Conservation (phyloP, 2,113 vertebrate genomes). For the Nyctibius bracteatus region DNA sequence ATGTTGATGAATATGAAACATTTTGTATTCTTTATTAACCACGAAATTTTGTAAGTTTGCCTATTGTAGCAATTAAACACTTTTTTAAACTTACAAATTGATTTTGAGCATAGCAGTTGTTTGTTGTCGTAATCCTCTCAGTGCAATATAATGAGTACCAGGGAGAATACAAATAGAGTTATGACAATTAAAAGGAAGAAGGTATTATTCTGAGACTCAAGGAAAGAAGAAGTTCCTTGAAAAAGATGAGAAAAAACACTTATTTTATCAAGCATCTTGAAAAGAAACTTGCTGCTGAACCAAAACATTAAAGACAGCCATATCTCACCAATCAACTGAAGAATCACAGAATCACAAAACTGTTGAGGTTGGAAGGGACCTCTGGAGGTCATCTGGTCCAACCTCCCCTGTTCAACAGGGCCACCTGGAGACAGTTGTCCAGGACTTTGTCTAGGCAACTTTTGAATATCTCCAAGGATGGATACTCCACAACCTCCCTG, state of each 20-base stretch:
- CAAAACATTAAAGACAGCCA: not conserved
- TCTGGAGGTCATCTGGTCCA: not conserved
- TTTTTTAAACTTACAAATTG: not conserved
- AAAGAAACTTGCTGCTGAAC: not conserved
- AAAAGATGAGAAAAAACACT: not conserved
- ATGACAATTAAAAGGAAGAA: not conserved
- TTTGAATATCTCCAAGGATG: not conserved
- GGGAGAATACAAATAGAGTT: not conserved
- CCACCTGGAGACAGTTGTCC: accelerated
- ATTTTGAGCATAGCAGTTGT: not conserved
- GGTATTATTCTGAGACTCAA: not conserved
- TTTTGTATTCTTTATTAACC: not conserved
- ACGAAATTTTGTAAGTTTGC: not conserved
- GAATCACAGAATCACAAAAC: not conserved
- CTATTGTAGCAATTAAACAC: not conserved
- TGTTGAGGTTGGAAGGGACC: not conserved
- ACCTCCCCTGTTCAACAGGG: not conserved
- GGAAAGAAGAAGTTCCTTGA: not conserved
- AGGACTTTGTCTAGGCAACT: not conserved
- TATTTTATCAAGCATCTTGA: not conserved
- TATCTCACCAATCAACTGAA: not conserved
- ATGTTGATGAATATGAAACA: not conserved
- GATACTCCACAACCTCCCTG: not conserved
- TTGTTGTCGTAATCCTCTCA: not conserved
- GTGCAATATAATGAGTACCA: not conserved